A percentile compares a stretch with the other conserved stretches of the same genome.
Evolutionary conservation across 2,888 invertebrate species (phyloP).

Genomic region (Heliconius cydno): DNA sequence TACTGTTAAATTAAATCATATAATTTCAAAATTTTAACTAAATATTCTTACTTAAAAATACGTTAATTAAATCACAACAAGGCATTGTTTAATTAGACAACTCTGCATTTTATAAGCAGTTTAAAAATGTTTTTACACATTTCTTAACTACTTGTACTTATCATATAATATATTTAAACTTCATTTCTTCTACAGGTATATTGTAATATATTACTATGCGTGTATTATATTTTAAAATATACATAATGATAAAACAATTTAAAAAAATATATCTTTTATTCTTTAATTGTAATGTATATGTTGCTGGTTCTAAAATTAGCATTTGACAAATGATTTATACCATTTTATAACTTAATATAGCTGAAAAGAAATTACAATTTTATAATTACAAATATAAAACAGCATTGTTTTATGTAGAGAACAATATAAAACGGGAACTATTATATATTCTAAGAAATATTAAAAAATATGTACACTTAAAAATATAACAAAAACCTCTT

Average conservation of each 20-base stretch:
- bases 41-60: background rate
- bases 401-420: background rate
- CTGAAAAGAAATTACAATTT: background rate
- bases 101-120: background rate
- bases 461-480: too few species aligned
- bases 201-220: background rate
- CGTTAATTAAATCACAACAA: background rate
- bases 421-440: too few species aligned
- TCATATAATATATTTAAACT: background rate
- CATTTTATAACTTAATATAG: background rate
- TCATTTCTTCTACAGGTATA: background rate
- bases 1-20: background rate
- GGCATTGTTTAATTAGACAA: background rate
- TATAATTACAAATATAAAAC: background rate
- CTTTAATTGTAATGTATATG: background rate
- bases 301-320: background rate
- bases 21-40: background rate
- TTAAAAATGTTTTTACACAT: background rate
- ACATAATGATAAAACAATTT: background rate
- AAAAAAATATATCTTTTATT: background rate
- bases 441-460: too few species aligned
- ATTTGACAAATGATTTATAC: background rate
- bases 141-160: slow-evolving; percentile 1
- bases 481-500: too few species aligned
- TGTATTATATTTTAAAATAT: background rate